Percentiles rank a stretch among this genome's conserved stretches.
Conservation (phyloP, 2,888 invertebrate species). For the Anoncus sp. region DNA sequence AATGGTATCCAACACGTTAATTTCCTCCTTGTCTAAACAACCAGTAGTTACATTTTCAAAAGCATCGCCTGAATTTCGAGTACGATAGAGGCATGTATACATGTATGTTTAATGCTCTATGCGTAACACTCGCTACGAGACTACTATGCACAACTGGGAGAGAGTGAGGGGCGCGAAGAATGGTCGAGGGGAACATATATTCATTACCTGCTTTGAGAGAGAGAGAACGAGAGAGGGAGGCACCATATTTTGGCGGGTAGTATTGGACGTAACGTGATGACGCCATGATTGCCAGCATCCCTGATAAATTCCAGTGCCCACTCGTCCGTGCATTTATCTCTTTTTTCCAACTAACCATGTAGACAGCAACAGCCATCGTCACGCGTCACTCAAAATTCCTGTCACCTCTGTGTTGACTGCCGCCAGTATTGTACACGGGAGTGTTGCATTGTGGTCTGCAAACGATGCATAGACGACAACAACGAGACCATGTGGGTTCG, state of each 20-base stretch:
- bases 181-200: not conserved
- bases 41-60: slow-evolving; percentile 14
- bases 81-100: not conserved
- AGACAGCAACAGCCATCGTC: slow-evolving; percentile 5
- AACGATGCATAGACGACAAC: slow-evolving; percentile 12
- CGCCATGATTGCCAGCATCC: slow-evolving; percentile 32
- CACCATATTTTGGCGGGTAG: not conserved
- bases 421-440: not conserved
- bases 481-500: not conserved
- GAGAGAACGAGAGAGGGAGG: not conserved
- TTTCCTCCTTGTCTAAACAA: slow-evolving; percentile 40
- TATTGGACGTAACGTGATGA: slow-evolving; percentile 1
- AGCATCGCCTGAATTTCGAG: not conserved
- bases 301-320: not conserved
- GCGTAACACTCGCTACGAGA: not conserved
- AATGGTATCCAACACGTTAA: slow-evolving; percentile 39
- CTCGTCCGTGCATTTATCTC: slow-evolving; percentile 11
- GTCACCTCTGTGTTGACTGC: not conserved
- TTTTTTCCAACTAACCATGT: not conserved
- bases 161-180: too few relatives aligned
- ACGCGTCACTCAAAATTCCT: slow-evolving; percentile 42
- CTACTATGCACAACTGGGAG: too few relatives aligned
- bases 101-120: not conserved
- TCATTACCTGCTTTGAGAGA: not conserved
- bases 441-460: slow-evolving; percentile 38